These are phyloP conservation scores for Apis florea DNA, from an alignment of 1,140 invertebrate species.

Conservation along the genomic window DNA sequence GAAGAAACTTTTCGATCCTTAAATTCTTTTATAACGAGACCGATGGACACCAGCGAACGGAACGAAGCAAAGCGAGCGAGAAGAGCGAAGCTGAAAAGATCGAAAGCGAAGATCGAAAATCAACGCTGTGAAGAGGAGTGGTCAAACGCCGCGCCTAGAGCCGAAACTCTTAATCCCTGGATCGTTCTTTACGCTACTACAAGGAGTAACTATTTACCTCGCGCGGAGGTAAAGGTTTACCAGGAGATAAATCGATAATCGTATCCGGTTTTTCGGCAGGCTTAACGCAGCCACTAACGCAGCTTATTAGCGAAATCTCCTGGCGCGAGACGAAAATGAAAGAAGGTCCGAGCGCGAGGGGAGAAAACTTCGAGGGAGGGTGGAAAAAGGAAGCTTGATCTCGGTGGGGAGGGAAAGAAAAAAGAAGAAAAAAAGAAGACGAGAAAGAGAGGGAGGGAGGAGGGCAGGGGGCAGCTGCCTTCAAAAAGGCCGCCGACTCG, in stretches of 20 bases:
- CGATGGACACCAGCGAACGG: conserved; percentile 25
- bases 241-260: conserved; percentile 73
- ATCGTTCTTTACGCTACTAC: neutral
- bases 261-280: conserved; percentile 39
- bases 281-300: conserved; percentile 35
- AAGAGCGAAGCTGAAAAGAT: conserved; percentile 12
- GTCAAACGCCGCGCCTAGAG: neutral
- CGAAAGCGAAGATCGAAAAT: conserved; percentile 30
- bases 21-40: neutral
- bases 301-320: conserved; percentile 74
- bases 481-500: conserved; percentile 71
- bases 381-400: neutral
- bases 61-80: too few species aligned
- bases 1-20: neutral
- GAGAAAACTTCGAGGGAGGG: neutral
- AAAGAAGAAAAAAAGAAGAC: conserved; percentile 5
- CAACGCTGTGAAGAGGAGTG: neutral
- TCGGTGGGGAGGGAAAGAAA: neutral
- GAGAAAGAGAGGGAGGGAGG: conserved; percentile 17
- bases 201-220: neutral
- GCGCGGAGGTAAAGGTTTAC: neutral
- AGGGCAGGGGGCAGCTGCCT: conserved; percentile 59
- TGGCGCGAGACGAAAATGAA: conserved; percentile 46
- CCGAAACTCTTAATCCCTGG: conserved; percentile 12
- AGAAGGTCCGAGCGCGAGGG: neutral